Evolutionary conservation across 2,113 vertebrate genomes (phyloP).

Genomic region (Anoplopoma fimbria): DNA sequence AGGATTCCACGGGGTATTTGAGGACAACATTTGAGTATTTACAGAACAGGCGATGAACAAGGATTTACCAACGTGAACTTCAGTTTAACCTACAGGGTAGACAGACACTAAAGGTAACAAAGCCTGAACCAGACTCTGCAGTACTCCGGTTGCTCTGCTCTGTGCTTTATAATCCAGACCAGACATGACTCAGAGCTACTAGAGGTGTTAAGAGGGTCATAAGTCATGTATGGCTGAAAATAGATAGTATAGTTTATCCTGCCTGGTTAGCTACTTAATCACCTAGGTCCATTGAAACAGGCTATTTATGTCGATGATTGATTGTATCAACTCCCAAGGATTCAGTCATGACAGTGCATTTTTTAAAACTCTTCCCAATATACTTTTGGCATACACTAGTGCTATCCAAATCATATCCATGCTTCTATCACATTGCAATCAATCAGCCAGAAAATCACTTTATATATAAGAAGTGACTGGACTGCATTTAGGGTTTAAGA

Average conservation of each 20-base stretch:
- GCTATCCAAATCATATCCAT: constrained; percentile 28
- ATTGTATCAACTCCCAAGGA: constrained; percentile 59
- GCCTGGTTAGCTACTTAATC: constrained; percentile 74
- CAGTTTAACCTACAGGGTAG: constrained; percentile 67
- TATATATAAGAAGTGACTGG: constrained; percentile 31
- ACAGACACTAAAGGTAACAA: constrained; percentile 47
- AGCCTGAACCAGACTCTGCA: constrained; percentile 50
- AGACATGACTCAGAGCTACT: constrained; percentile 77
- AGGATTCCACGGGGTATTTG: constrained; percentile 16
- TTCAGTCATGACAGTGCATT: constrained; percentile 63
- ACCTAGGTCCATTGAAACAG: constrained; percentile 59
- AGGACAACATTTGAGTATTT: constrained; percentile 50
- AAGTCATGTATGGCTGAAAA: constrained; percentile 77
- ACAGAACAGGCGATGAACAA: constrained; percentile 55
- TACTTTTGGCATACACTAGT: constrained; percentile 49
- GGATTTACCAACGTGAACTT: constrained; percentile 60
- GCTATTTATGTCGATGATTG: constrained; percentile 73
- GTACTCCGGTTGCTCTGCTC: constrained; percentile 37
- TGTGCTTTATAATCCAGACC: constrained; percentile 67
- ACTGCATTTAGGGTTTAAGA: background rate
- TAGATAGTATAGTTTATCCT: constrained; percentile 78
- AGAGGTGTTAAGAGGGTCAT: constrained; percentile 76
- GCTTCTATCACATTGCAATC: constrained; percentile 18
- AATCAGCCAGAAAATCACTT: constrained; percentile 33
- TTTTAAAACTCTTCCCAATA: constrained; percentile 51